A percentile compares a stretch with the other conserved stretches of the same genome.
Conservation (phyloP, 2,113 vertebrate genomes). For the Micronisus gabar region DNA sequence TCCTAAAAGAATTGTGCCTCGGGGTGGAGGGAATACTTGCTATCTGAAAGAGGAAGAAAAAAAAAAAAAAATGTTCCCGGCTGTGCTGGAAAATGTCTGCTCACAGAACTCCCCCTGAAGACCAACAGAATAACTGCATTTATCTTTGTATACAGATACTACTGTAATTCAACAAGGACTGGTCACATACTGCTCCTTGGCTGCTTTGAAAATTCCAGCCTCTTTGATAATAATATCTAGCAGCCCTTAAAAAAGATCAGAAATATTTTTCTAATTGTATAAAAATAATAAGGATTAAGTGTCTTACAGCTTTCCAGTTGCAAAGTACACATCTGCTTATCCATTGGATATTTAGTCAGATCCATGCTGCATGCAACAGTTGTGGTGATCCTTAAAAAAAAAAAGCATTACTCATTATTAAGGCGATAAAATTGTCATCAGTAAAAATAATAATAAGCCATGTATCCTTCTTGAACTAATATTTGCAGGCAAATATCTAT, state of each 20-base stretch:
- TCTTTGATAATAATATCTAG: not conserved
- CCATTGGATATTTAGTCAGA: conserved; percentile 91
- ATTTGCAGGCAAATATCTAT: not conserved
- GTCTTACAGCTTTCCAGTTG: conserved; percentile 93
- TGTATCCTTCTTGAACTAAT: not conserved
- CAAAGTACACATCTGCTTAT: conserved; percentile 89
- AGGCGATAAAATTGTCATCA: not conserved
- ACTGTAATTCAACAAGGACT: not conserved
- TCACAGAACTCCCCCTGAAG: conserved; percentile 38
- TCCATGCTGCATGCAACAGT: conserved; percentile 93
- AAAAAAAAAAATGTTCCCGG: not conserved
- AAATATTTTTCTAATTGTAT: not conserved
- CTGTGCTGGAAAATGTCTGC: not conserved
- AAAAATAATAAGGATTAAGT: not conserved
- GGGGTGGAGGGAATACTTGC: too few species aligned
- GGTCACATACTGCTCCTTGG: not conserved
- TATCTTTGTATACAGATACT: not conserved
- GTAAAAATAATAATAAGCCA: not conserved
- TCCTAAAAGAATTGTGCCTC: not conserved
- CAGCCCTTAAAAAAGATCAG: not conserved
- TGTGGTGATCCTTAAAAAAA: conserved; percentile 81
- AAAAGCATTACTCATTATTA: not conserved
- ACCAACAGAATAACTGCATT: not conserved
- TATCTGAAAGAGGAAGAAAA: not conserved
- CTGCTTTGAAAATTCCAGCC: not conserved